Evolutionary conservation across 2,888 invertebrate species (phyloP).

Genomic region (Drosophila seclusa): DNA sequence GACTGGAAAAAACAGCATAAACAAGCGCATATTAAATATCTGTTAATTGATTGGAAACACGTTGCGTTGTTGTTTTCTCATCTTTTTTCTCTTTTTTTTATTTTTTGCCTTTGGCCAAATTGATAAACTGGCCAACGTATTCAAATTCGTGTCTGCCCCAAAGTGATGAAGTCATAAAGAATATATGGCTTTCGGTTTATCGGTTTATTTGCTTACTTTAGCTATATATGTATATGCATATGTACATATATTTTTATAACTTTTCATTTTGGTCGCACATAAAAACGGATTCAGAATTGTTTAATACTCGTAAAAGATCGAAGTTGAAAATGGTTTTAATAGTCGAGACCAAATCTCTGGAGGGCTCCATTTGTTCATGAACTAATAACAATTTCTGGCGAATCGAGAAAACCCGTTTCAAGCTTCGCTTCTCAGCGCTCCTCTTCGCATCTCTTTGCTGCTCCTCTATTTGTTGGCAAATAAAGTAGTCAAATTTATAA

Average conservation of each 20-base stretch:
- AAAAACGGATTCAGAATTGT: conserved; percentile 30
- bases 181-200: conserved; percentile 59
- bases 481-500: conserved; percentile 80
- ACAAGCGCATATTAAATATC: conserved; percentile 36
- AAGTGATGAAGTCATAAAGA: conserved; percentile 79
- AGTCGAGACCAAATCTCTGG: conserved; percentile 19
- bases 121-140: conserved; percentile 52
- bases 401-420: conserved; percentile 57
- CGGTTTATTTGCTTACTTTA: conserved; percentile 20
- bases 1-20: conserved; percentile 5
- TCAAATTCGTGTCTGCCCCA: conserved; percentile 58
- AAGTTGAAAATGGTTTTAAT: conserved; percentile 10
- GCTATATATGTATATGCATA: not conserved
- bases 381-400: conserved; percentile 21
- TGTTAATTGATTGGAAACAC: conserved; percentile 74
- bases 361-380: conserved; percentile 15
- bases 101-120: conserved; percentile 33
- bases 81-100: not conserved
- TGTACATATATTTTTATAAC: conserved; percentile 11
- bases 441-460: not conserved
- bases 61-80: conserved; percentile 49
- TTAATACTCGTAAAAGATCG: conserved; percentile 35
- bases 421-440: not conserved
- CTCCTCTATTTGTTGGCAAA: conserved; percentile 53
- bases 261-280: conserved; percentile 12